Base-by-base conservation (phyloP, 1,140 invertebrate genomes). In the Bombus confusus region DNA sequence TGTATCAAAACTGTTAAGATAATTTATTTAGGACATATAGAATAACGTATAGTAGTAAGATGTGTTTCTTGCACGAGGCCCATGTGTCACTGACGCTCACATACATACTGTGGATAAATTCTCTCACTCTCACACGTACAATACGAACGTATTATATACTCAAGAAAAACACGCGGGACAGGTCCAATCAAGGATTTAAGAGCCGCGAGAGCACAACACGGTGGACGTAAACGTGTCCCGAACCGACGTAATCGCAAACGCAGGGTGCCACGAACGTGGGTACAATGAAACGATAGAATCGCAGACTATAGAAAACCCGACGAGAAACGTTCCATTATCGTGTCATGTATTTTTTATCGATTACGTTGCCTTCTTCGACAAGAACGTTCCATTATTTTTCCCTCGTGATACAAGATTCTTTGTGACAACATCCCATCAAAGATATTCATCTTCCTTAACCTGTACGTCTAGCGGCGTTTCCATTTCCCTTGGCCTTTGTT, bases 371-470 rank as follows among this genome's bases (percentile, higher is more conserved):
- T n/a, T 47, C 22, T 39, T 34, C 34, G 18, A 12, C 22, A 31
- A 57, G 82, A 79, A 71, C 34, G 47, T 77, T 59, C 75, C 82
- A 84, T 84, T 79, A 84, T 57, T 84, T 84, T 57, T 37, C 43
- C 13, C 41, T 10, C 10, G n/a, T 13, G 52, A n/a, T n/a, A 22
- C 69, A 31, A 22, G n/a, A 25, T 28, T 78, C 66, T n/a, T 52
- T 28, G 77, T 18, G 83, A 47, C 77, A 73, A 41, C 52, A 28
- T 80, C 41, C 77, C 77, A 47, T 84, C 77, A 9, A 66, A 43
- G 57, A 37, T 66, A 85, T 85, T 43, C 52, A 41, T 85, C 77
- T 85, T 39, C 41, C 5, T 80, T 80, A 39, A 41, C 22, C 31
- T 39, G 37, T 28, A 28, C 52, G 15, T 85, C 72, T 52, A 47